Evolutionary conservation across 1,140 invertebrate species (phyloP).

Genomic region (Euborellia annulipes): DNA sequence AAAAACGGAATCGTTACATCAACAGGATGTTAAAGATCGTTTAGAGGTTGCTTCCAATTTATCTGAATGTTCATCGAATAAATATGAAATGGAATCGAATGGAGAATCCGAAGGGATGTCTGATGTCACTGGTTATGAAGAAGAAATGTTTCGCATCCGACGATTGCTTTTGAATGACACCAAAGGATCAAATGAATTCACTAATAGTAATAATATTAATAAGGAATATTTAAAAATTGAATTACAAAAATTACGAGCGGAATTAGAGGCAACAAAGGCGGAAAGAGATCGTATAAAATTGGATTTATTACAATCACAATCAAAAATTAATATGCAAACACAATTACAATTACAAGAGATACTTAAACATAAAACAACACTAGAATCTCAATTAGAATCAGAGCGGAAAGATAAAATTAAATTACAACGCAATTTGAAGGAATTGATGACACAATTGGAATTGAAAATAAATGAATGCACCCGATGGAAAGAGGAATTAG

Average conservation of each 20-base stretch:
- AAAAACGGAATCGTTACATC: too few relatives aligned
- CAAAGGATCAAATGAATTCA: not conserved
- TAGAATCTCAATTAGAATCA: not conserved
- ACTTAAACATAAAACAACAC: too few relatives aligned
- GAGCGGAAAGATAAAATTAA: too few relatives aligned
- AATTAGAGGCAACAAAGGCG: not conserved
- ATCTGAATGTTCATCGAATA: constrained; percentile 15
- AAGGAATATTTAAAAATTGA: constrained; percentile 5
- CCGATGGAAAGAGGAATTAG: constrained; percentile 17
- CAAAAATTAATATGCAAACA: not conserved
- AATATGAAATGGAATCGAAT: constrained; percentile 17
- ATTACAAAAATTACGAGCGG: not conserved
- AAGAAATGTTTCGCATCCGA: constrained; percentile 18
- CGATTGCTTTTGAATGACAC: constrained; percentile 13
- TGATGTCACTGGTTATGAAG: constrained; percentile 19
- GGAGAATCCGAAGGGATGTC: constrained; percentile 18
- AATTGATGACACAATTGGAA: constrained; percentile 9
- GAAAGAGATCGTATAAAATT: not conserved
- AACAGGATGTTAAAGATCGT: constrained; percentile 3
- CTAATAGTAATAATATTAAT: too few relatives aligned
- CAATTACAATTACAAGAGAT: too few relatives aligned
- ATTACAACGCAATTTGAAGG: not conserved
- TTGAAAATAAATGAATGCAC: constrained; percentile 9
- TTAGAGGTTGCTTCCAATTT: constrained; percentile 9
- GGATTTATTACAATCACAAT: not conserved